These are phyloP conservation scores for Hemibagrus wyckioides DNA, from an alignment of 2,113 vertebrate genomes.

Conservation along the genomic window DNA sequence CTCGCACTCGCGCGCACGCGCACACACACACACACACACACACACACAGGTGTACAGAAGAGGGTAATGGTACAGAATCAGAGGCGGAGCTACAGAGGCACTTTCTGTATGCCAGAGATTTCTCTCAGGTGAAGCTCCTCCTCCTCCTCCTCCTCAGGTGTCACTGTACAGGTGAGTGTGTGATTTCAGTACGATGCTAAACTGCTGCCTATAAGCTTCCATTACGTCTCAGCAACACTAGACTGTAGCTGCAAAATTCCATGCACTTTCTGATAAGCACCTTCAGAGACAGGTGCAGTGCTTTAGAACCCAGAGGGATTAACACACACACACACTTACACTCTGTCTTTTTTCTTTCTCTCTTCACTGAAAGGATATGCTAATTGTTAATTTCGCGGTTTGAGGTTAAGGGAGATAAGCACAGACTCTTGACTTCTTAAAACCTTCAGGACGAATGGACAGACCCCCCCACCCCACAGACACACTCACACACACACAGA, in stretches of 20 bases:
- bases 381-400: constrained; percentile 78
- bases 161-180: background rate
- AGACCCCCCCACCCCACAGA: too few relatives aligned
- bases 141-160: background rate
- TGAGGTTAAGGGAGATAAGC: constrained; percentile 74
- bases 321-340: constrained; percentile 14
- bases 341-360: background rate
- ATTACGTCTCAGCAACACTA: background rate
- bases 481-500: constrained; percentile 48
- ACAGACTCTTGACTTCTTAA: constrained; percentile 77
- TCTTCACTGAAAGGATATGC: constrained; percentile 75
- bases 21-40: background rate
- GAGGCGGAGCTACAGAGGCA: background rate
- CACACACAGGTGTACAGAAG: too few relatives aligned
- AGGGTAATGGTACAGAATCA: background rate
- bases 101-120: too few relatives aligned
- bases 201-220: background rate
- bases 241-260: background rate
- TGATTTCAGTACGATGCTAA: background rate
- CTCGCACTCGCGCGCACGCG: background rate
- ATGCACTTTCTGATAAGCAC: background rate
- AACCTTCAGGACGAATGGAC: constrained; percentile 55
- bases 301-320: constrained; percentile 5
- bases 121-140: background rate
- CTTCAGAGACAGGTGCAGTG: constrained; percentile 22